Evolutionary conservation across 2,888 invertebrate genomes (phyloP).

Genomic region (Nemapogon koenigi): DNA sequence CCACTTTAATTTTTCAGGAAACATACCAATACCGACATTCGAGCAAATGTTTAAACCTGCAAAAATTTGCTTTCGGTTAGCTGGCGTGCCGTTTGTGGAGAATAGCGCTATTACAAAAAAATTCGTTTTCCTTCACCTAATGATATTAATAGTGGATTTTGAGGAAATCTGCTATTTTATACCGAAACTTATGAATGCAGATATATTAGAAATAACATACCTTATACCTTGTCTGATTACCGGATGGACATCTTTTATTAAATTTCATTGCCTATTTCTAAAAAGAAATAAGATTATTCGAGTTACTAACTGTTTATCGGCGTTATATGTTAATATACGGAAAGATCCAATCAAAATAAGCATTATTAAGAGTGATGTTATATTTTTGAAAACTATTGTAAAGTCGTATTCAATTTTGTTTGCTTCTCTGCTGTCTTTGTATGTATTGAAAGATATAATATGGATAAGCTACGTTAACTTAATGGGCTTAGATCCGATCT

Average conservation of each 20-base stretch:
- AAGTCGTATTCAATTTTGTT: conserved; percentile 41
- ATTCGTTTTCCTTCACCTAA: conserved; percentile 1
- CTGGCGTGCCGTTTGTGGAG: conserved; percentile 9
- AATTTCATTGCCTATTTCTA: conserved; percentile 5
- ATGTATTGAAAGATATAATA: conserved; percentile 15
- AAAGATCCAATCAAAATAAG: background rate
- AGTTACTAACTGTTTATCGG: conserved; percentile 1
- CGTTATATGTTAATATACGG: background rate
- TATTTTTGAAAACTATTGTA: conserved; percentile 27
- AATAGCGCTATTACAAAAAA: background rate
- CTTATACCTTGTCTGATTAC: conserved; percentile 7
- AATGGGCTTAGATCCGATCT: background rate
- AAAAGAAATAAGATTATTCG: conserved; percentile 6
- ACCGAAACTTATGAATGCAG: conserved; percentile 3
- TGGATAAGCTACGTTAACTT: conserved; percentile 3
- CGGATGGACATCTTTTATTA: conserved; percentile 1
- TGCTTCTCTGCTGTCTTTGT: conserved; percentile 33
- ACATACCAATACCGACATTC: conserved; percentile 1
- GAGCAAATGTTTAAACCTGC: conserved; percentile 9
- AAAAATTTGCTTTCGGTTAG: conserved; percentile 3
- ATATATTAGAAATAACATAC: conserved; percentile 10
- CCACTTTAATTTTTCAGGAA: conserved; percentile 1
- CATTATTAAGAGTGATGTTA: conserved; percentile 20
- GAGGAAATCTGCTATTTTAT: conserved; percentile 9
- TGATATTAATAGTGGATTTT: conserved; percentile 1